These are phyloP conservation scores for Corticium candelabrum DNA, from an alignment of 37 sponge, comb jelly and placozoan genomes.

Conservation along the genomic window DNA sequence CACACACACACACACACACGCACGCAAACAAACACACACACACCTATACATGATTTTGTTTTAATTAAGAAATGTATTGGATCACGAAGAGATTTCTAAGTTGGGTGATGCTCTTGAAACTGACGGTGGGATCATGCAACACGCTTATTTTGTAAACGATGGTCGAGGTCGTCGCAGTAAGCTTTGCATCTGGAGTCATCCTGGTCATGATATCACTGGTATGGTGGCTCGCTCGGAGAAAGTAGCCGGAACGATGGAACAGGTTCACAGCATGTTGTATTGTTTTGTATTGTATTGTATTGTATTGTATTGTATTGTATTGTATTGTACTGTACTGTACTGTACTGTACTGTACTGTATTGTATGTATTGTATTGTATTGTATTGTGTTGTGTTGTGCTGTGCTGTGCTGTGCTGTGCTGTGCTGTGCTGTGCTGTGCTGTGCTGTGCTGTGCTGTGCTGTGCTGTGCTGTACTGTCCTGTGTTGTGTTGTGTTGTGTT, in stretches of 20 bases:
- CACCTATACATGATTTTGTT: no score
- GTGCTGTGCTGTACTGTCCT: not conserved
- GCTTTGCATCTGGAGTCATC: conserved; percentile 74
- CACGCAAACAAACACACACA: no score
- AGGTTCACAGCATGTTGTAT: conserved; percentile 23
- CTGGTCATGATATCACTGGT: conserved; percentile 69
- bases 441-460: not conserved
- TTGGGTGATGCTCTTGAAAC: conserved; percentile 33
- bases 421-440: not conserved
- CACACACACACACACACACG: no score
- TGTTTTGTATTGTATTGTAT: conserved; percentile 2
- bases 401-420: not conserved
- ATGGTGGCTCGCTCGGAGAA: conserved; percentile 73
- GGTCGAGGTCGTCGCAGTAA: conserved; percentile 50
- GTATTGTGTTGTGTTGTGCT: not conserved
- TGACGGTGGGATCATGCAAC: conserved; percentile 41
- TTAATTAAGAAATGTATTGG: no score
- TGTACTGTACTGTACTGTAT: not conserved
- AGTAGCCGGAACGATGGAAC: conserved; percentile 66
- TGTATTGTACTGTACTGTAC: conserved; percentile 20
- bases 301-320: conserved; percentile 13
- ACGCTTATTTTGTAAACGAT: conserved; percentile 44
- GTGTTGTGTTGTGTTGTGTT: conserved; percentile 7
- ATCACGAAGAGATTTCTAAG: conserved; percentile 40
- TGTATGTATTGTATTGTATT: no score